Evolutionary conservation across 2,888 invertebrate species (phyloP).

Genomic region (Andricus curvator): DNA sequence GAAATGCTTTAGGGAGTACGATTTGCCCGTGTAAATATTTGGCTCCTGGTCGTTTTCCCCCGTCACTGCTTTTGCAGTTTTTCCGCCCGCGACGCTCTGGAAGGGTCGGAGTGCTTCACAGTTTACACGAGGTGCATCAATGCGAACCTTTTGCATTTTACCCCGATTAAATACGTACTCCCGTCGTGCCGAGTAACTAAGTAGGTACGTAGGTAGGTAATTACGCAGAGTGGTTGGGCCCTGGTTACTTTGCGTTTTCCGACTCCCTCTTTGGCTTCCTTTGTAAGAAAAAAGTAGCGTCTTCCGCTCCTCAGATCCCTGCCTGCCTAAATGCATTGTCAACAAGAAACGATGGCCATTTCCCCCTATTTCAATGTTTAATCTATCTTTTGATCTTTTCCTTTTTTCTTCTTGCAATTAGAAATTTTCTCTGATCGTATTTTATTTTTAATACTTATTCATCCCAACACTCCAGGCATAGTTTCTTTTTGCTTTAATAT

Average conservation of each 20-base stretch:
- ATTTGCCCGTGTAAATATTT: constrained; percentile 29
- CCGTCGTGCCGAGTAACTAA: constrained; percentile 25
- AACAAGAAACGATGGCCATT: constrained; percentile 21
- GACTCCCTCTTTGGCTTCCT: constrained; percentile 51
- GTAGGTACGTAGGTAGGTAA: constrained; percentile 64
- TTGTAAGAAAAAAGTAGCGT: constrained; percentile 16
- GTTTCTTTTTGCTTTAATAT: not conserved
- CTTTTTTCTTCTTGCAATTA: not conserved
- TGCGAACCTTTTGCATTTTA: constrained; percentile 63
- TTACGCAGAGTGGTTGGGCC: constrained; percentile 71
- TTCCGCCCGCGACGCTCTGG: constrained; percentile 27
- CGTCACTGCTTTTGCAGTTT: constrained; percentile 35
- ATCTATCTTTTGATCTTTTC: not conserved
- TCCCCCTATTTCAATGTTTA: not conserved
- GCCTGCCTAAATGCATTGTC: constrained; percentile 17
- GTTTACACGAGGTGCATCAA: constrained; percentile 39
- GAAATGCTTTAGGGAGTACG: constrained; percentile 23
- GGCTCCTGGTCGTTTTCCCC: constrained; percentile 25
- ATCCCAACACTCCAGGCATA: not conserved
- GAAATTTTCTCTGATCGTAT: not conserved
- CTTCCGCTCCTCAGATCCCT: not conserved
- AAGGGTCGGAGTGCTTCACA: constrained; percentile 33
- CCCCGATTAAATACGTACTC: constrained; percentile 64
- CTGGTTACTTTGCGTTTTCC: constrained; percentile 67
- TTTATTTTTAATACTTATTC: not conserved